These are phyloP conservation scores for Falco columbarius DNA, from an alignment of 2,797 vertebrate species.

Conservation along the genomic window DNA sequence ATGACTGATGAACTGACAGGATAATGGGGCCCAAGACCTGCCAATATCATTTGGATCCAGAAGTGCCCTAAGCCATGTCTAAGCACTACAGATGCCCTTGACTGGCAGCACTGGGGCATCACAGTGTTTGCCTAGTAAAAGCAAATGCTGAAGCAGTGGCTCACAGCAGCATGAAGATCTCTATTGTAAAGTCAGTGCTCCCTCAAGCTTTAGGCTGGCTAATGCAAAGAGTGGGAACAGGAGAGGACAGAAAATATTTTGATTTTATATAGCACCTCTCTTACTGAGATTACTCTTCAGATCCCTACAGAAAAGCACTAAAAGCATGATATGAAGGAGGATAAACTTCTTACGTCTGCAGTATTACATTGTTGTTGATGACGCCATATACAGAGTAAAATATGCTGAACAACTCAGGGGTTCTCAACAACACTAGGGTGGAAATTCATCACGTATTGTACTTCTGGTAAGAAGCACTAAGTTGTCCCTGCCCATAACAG, in stretches of 20 bases:
- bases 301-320: neutral
- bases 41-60: neutral
- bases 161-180: neutral
- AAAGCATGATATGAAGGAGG: neutral
- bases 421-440: neutral
- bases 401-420: neutral
- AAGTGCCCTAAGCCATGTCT: slow-evolving; percentile 1
- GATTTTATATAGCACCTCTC: neutral
- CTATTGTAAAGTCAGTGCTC: neutral
- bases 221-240: neutral
- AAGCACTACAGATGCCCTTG: neutral
- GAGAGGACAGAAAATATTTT: neutral
- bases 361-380: neutral
- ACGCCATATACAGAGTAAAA: neutral
- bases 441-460: neutral
- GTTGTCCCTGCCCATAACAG: neutral
- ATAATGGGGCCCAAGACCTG: neutral
- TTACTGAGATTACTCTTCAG: neutral
- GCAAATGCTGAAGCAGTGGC: neutral
- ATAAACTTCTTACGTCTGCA: neutral
- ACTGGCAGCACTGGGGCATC: neutral
- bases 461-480: neutral
- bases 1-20: neutral
- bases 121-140: neutral
- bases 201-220: neutral